Percentiles rank a stretch among this genome's conserved stretches.
phyloP scores from a whole-genome alignment of 2,888 invertebrate species.

The Noctua janthe region DNA sequence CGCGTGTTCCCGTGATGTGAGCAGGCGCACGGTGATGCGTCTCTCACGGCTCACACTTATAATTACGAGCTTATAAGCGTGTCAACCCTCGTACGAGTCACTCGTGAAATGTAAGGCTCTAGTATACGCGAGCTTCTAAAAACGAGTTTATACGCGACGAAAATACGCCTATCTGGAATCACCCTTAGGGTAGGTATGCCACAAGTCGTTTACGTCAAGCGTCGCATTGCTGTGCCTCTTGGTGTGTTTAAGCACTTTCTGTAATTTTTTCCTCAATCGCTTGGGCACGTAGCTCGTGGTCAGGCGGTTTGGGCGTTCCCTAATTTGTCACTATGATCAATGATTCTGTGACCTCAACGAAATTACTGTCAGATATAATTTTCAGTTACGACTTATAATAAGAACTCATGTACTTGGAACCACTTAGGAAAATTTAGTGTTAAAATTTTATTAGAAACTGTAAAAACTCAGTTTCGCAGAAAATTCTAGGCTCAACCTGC shows the following conservation, averaged over 20 bases:
- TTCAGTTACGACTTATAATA: background rate
- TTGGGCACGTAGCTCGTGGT: background rate
- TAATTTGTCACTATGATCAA: conserved; percentile 58
- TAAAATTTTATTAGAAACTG: conserved; percentile 2
- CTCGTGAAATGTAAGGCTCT: too few species aligned
- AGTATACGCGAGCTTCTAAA: background rate
- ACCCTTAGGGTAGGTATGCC: background rate
- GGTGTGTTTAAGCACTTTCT: background rate
- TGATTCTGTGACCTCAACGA: conserved; percentile 9
- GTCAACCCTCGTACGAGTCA: background rate
- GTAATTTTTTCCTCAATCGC: background rate
- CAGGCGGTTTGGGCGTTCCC: conserved; percentile 17
- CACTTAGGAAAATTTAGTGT: background rate
- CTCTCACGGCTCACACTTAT: too few species aligned
- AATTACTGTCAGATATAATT: conserved; percentile 19
- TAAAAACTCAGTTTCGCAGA: background rate
- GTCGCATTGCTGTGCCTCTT: background rate
- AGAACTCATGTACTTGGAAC: background rate
- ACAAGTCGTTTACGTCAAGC: background rate
- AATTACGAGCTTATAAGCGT: background rate
- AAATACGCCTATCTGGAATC: background rate
- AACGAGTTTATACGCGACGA: background rate
- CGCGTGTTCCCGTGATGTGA: too few species aligned
- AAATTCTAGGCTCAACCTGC: background rate
- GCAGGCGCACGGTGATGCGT: too few species aligned